Base-by-base conservation (phyloP, 2,888 invertebrate genomes). In the Melanostoma scalare region DNA sequence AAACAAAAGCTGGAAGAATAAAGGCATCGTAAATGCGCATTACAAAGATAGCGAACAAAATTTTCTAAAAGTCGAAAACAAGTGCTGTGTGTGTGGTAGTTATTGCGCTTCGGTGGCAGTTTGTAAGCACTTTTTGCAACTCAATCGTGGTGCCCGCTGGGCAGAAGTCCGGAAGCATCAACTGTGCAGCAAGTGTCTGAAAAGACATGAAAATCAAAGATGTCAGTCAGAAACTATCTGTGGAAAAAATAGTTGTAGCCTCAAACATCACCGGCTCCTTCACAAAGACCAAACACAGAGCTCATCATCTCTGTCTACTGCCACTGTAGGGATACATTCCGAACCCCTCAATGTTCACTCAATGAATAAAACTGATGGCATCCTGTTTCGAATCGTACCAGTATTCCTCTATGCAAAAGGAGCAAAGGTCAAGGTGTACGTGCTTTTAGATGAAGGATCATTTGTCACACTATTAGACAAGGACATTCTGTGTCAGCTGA, bases 141-240 rank as follows among this genome's bases (percentile, higher is more conserved):
- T 20, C 0, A 20, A 20, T 20, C 20, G 20, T 20, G 20, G 20
- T 20, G 20, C 36, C 3, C 42, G 38, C 38, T 58, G 58, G 58
- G 46, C 31, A 31, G 36, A 48, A 9, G 68, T 68, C 9, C 48
- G 58, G 8, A 58, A 58, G n/a, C 56, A 55, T 50, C 35, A 52
- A 3, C 20, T 63, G 5, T 48, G 63, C 5, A 48, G 38, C 30
- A 63, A 33, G n/a, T 48, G 63, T 9, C n/a, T 63, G 20, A 38
- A 63, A 35, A 61, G 20, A 5, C 55, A 68, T 31, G 4, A 5
- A n/a, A 3, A 10, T 9, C 38, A 8, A 8, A 33, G 20, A 9
- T 71, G 58, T 20, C 33, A 42, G 8, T 60, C 60, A 36, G 48
- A 58, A 4, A 6, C 44, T 3, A 6, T 48, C 30, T 69, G 69